Evolutionary conservation across 2,113 vertebrate genomes (phyloP).

Genomic region (Oryzias melastigma): DNA sequence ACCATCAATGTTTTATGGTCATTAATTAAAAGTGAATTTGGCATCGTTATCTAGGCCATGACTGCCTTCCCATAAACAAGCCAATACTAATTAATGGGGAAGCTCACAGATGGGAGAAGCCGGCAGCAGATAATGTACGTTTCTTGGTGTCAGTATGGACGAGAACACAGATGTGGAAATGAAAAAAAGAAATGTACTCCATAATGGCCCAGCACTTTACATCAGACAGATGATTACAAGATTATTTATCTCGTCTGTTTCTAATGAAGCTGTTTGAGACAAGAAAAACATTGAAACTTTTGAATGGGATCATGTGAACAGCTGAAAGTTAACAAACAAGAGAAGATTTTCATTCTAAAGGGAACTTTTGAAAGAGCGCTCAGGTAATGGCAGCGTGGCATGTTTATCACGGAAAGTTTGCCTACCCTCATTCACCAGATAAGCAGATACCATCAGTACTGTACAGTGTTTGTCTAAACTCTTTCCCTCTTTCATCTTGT

Average conservation of each 20-base stretch:
- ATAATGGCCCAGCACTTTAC: slow-evolving; percentile 1
- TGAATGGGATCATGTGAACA: no score
- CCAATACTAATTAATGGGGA: slow-evolving; percentile 69
- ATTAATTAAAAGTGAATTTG: slow-evolving; percentile 73
- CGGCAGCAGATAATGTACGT: slow-evolving; percentile 40
- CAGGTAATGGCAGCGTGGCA: slow-evolving; percentile 30
- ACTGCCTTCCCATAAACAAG: slow-evolving; percentile 61
- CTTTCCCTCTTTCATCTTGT: slow-evolving; percentile 34
- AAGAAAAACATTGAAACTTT: neutral
- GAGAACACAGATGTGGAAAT: slow-evolving; percentile 1
- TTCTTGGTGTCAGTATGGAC: slow-evolving; percentile 13
- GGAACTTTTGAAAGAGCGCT: slow-evolving; percentile 20
- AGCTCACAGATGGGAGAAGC: slow-evolving; percentile 46
- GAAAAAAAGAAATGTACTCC: neutral
- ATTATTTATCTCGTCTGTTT: neutral
- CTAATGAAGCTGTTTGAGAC: slow-evolving; percentile 11
- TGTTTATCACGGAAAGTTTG: slow-evolving; percentile 45
- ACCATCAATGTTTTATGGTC: slow-evolving; percentile 71
- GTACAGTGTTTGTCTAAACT: slow-evolving; percentile 39
- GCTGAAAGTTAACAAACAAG: slow-evolving; percentile 18
- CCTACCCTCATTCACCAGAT: slow-evolving; percentile 45
- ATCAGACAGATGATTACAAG: no score
- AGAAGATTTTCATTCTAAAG: neutral
- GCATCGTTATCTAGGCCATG: slow-evolving; percentile 67
- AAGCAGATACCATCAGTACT: slow-evolving; percentile 48